These are phyloP conservation scores for Ypsolopha sequella DNA, from an alignment of 2,888 invertebrate genomes.

Conservation along the genomic window DNA sequence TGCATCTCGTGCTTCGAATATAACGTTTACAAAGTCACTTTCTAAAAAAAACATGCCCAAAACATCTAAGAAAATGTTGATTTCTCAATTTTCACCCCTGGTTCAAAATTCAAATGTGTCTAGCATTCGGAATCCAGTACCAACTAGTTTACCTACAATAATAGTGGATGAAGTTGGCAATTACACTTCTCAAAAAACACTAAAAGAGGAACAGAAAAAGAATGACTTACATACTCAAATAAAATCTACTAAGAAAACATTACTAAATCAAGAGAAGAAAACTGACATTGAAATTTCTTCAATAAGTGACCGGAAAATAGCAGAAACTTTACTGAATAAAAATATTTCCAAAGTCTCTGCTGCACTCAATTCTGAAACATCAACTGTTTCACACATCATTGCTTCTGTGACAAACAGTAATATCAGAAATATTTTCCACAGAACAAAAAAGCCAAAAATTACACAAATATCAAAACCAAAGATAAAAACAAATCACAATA, in stretches of 20 bases:
- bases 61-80: too few relatives aligned
- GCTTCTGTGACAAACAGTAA: constrained; percentile 53
- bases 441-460: constrained; percentile 54
- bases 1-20: background rate
- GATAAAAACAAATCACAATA: constrained; percentile 17
- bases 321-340: too few relatives aligned
- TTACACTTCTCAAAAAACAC: too few relatives aligned
- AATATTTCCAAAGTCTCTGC: background rate
- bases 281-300: background rate
- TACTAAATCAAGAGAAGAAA: background rate
- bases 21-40: background rate
- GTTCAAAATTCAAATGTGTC: too few relatives aligned
- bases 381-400: constrained; percentile 34
- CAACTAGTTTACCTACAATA: too few relatives aligned
- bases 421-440: constrained; percentile 48
- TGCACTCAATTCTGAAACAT: constrained; percentile 13
- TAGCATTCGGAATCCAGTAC: too few relatives aligned
- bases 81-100: too few relatives aligned
- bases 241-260: background rate
- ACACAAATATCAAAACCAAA: constrained; percentile 50
- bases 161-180: too few relatives aligned
- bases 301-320: too few relatives aligned
- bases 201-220: too few relatives aligned
- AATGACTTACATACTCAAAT: too few relatives aligned
- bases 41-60: too few relatives aligned